phyloP scores from a whole-genome alignment of 2,888 invertebrate genomes.

The Drosophila mimica region DNA sequence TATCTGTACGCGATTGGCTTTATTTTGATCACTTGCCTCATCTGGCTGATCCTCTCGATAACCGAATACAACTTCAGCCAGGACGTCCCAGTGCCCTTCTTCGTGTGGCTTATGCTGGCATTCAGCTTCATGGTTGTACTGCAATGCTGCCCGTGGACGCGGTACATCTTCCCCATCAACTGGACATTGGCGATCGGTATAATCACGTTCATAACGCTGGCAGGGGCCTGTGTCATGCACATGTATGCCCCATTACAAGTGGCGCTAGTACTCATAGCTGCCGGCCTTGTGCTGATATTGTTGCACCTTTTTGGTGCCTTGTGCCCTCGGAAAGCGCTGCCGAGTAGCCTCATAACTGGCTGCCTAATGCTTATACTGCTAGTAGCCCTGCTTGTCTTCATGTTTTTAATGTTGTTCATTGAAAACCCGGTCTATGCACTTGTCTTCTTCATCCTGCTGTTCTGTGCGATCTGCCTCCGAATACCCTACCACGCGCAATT shows the following conservation, averaged over 20 bases:
- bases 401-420: conserved; percentile 24
- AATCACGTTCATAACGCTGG: conserved; percentile 16
- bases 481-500: conserved; percentile 22
- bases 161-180: conserved; percentile 18
- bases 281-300: not conserved
- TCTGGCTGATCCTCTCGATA: not conserved
- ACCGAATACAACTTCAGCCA: not conserved
- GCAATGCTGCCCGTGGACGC: conserved; percentile 7
- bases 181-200: conserved; percentile 12
- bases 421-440: not conserved
- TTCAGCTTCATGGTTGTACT: not conserved
- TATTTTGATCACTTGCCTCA: not conserved
- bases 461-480: not conserved
- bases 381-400: conserved; percentile 15
- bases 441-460: conserved; percentile 11
- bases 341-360: conserved; percentile 19
- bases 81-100: conserved; percentile 11
- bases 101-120: conserved; percentile 12
- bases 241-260: rapidly evolving
- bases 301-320: conserved; percentile 35
- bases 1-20: conserved; percentile 11
- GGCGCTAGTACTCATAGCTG: rapidly evolving
- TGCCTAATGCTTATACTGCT: conserved; percentile 7
- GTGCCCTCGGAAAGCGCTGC: conserved; percentile 17
- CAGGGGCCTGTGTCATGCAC: not conserved